phyloP scores from a whole-genome alignment of 2,797 vertebrate species.

The Denticeps clupeoides region DNA sequence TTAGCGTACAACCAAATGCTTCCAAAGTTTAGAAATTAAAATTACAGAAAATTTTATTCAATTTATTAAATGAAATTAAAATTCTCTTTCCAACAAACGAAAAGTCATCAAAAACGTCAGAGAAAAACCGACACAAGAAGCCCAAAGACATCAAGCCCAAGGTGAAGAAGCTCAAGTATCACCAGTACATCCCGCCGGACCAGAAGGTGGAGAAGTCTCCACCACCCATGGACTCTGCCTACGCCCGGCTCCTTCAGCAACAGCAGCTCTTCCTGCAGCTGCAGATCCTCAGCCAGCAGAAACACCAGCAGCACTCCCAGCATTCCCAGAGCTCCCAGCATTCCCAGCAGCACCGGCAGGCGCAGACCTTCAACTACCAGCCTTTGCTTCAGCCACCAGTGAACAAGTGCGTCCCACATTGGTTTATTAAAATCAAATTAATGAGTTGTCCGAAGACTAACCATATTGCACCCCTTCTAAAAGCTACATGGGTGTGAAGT shows the following conservation, averaged over 20 bases:
- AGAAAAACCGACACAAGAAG: conserved; percentile 96
- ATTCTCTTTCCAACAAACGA: not conserved
- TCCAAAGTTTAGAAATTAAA: too few species aligned
- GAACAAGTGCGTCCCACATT: conserved; percentile 66
- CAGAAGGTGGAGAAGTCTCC: conserved; percentile 95
- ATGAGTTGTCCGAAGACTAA: not conserved
- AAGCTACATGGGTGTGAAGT: too few species aligned
- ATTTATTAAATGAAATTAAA: not conserved
- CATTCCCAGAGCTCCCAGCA: conserved; percentile 51
- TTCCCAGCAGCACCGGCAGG: conserved; percentile 32
- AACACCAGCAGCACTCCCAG: conserved; percentile 60
- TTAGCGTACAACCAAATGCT: too few species aligned
- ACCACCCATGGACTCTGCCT: conserved; percentile 97
- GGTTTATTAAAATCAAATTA: not conserved
- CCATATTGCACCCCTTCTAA: too few species aligned
- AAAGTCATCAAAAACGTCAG: conserved; percentile 74
- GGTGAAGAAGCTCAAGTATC: conserved; percentile 97
- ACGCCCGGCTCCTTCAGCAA: conserved; percentile 89
- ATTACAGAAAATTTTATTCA: too few species aligned
- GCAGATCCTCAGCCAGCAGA: conserved; percentile 96
- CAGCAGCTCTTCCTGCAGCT: conserved; percentile 97
- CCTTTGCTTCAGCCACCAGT: conserved; percentile 58
- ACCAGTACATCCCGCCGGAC: conserved; percentile 96
- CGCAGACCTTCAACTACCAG: conserved; percentile 69
- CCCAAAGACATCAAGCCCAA: conserved; percentile 97